Evolutionary conservation across 2,797 vertebrate species (phyloP).

Genomic region (Selene dorsalis): DNA sequence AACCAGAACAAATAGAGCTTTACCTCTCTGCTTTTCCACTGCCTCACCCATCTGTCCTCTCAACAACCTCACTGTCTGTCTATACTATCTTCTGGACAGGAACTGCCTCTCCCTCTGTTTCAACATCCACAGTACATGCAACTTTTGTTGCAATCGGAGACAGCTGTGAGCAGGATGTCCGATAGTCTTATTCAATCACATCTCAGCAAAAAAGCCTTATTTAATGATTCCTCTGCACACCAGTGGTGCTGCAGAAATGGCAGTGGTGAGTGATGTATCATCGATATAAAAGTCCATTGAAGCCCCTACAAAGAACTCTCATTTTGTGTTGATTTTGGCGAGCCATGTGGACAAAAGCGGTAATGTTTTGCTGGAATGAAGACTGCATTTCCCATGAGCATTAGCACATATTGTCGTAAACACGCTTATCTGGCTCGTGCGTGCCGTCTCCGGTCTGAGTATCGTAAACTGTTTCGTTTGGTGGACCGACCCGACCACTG

Average conservation of each 20-base stretch:
- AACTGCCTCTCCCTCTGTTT: constrained; percentile 15
- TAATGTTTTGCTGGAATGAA: too few relatives aligned
- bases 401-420: too few relatives aligned
- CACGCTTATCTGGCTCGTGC: too few relatives aligned
- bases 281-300: constrained; percentile 25
- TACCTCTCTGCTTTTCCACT: constrained; percentile 27
- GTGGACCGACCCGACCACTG: too few relatives aligned
- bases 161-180: constrained; percentile 31
- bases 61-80: constrained; percentile 31
- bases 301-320: too few relatives aligned
- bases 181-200: constrained; percentile 21
- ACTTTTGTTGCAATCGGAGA: constrained; percentile 17
- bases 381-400: too few relatives aligned
- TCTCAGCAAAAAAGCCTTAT: constrained; percentile 4
- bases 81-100: constrained; percentile 35
- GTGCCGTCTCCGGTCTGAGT: too few relatives aligned
- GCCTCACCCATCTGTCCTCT: constrained; percentile 61
- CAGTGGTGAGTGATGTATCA: constrained; percentile 5
- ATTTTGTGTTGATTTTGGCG: too few relatives aligned
- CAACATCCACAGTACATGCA: constrained; percentile 10
- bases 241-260: constrained; percentile 2
- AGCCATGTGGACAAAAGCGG: too few relatives aligned
- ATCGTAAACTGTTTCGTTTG: too few relatives aligned
- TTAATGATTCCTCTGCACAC: constrained; percentile 19
- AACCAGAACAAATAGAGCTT: constrained; percentile 66